Conservation (phyloP, 2,888 invertebrate species). For the Resseliella maxima region DNA sequence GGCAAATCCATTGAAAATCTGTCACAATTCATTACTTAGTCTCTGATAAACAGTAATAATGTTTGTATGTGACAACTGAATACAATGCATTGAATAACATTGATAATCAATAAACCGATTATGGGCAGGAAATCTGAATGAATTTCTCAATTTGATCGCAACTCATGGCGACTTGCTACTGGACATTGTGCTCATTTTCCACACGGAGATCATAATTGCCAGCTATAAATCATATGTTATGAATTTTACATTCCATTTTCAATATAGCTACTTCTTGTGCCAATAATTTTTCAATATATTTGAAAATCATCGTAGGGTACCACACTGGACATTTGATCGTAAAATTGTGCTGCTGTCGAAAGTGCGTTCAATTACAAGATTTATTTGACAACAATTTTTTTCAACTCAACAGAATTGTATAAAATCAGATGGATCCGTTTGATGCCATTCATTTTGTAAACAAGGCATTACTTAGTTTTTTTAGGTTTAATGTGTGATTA, state of each 20-base stretch:
- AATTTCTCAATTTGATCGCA: background rate
- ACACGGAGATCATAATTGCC: background rate
- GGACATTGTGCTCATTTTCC: background rate
- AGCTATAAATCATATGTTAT: background rate
- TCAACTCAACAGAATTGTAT: no score
- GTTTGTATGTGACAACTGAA: constrained; percentile 29
- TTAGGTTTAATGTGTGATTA: no score
- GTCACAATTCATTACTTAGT: constrained; percentile 21
- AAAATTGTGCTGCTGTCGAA: no score
- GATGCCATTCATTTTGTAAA: no score
- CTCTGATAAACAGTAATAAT: constrained; percentile 18
- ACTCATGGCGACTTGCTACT: background rate
- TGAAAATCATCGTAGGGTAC: no score
- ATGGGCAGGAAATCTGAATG: background rate
- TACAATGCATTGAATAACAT: background rate
- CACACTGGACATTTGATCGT: no score
- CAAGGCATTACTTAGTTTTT: no score
- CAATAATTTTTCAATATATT: no score
- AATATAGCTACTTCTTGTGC: background rate
- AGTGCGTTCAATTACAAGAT: no score
- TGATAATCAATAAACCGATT: background rate
- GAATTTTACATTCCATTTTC: background rate
- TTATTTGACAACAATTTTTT: no score
- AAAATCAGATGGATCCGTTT: no score
- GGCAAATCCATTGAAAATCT: background rate